Base-by-base conservation (phyloP, 2,113 vertebrate genomes). In the Chloebia gouldiae region DNA sequence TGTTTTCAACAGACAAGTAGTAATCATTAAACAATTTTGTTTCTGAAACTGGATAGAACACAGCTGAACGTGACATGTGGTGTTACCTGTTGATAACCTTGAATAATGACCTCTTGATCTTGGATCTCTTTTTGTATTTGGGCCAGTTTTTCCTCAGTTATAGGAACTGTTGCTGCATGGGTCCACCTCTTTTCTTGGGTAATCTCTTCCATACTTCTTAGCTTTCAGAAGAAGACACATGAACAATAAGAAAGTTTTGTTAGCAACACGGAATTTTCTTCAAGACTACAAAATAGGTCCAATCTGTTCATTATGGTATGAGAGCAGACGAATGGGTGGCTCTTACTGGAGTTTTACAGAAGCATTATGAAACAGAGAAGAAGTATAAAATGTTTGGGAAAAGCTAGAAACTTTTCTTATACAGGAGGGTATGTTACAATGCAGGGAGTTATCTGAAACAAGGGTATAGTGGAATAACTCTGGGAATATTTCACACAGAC, bases 81-180 rank as follows among this genome's bases (percentile, higher is more conserved):
- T 42, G 31, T 81, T 90, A 99, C 99, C 98, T 99, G 98, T 24
- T 99, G 99, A 97, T 99, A 99, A 63, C 99, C 99, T 86, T 98
- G 98, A 90, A 99, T 98, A 72, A 99, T 98, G 10, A 92, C 97
- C 96, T 99, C 99, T 95, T 99, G 99, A 90, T 99, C 98, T 66
- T 98, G 96, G 17, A 99, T 97, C 94, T 99, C 99, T 97, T 99
- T 99, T 83, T 97, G 93, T 35, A 99, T 98, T 88, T 98, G 96
- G 68, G 97, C 96, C 33, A 99, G 84, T 81, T 98, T 99, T 83
- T 98, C 98, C 64, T 98, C 98, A 86, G 97, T 96, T 35, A 98
- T 53, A 77, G 98, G 94, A 93, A 86, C 6, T 53, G 90, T 45
- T 79, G 97, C 97, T 28, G 87, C 95, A 69, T 95, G 90, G 44